Conservation (phyloP, 2,888 invertebrate genomes). For the Pimpla rufipes region DNA sequence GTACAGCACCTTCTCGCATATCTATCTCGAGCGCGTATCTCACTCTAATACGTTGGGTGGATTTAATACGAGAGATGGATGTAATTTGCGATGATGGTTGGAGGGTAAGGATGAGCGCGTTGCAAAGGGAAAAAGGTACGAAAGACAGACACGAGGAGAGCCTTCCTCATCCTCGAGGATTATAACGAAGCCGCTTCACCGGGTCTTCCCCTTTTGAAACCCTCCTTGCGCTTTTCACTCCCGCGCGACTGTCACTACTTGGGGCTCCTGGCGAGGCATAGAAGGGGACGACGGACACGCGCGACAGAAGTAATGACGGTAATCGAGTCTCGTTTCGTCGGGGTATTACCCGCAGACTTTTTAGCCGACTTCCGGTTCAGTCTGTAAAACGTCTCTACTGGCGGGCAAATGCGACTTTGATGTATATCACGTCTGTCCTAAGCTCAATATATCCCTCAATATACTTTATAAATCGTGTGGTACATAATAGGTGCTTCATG, state of each 20-base stretch:
- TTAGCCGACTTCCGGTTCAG: conserved; percentile 32
- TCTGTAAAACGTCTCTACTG: background rate
- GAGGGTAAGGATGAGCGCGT: conserved; percentile 62
- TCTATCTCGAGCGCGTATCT: background rate
- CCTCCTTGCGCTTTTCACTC: conserved; percentile 25
- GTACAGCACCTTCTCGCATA: background rate
- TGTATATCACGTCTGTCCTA: background rate
- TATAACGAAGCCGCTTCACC: conserved; percentile 57
- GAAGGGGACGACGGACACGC: conserved; percentile 3
- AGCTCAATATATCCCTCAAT: background rate
- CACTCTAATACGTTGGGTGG: background rate
- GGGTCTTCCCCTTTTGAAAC: conserved; percentile 45
- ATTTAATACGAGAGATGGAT: conserved; percentile 58
- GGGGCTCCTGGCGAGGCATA: conserved; percentile 3
- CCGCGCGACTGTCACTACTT: conserved; percentile 5
- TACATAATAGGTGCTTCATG: background rate
- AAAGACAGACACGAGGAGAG: conserved; percentile 34
- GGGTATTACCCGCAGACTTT: conserved; percentile 38
- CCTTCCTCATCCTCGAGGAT: conserved; percentile 54
- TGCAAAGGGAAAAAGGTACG: conserved; percentile 27
- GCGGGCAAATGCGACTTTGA: background rate
- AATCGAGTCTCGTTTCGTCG: conserved; percentile 47
- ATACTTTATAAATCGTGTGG: background rate
- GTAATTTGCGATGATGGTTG: conserved; percentile 61
- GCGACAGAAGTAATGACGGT: conserved; percentile 54